These are phyloP conservation scores for Urocolius indicus DNA, from an alignment of 2,113 vertebrate species.

Conservation along the genomic window DNA sequence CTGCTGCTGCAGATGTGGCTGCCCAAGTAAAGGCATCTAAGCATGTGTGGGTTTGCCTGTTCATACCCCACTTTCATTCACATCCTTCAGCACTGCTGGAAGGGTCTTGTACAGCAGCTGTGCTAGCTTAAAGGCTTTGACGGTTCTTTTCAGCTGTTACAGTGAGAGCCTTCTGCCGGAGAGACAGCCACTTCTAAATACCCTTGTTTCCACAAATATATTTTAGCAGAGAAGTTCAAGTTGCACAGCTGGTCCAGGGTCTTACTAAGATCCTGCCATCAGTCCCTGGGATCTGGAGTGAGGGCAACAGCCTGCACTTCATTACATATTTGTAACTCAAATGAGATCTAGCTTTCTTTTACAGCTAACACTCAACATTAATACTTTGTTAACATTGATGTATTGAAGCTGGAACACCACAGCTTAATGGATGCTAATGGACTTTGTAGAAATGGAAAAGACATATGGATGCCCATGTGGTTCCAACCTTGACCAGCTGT, in stretches of 20 bases:
- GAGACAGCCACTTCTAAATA: neutral
- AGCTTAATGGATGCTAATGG: neutral
- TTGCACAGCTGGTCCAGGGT: neutral
- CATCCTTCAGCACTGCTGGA: neutral
- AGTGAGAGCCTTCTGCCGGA: neutral
- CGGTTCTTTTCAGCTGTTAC: neutral
- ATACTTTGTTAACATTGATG: neutral
- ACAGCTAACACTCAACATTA: neutral
- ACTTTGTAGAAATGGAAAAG: neutral
- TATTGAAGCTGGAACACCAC: neutral
- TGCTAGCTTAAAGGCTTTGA: neutral
- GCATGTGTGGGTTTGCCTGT: neutral
- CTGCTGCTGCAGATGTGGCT: neutral
- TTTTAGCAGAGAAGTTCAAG: neutral
- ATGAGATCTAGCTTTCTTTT: neutral
- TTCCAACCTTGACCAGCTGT: neutral
- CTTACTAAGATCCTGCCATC: neutral
- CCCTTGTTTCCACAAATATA: neutral
- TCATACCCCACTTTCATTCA: rapidly evolving
- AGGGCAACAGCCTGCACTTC: neutral
- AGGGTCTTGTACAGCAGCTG: neutral
- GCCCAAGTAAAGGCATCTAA: neutral
- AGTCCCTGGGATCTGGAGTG: neutral
- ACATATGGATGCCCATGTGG: neutral
- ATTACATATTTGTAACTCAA: neutral